Conservation (phyloP, 2,888 invertebrate genomes). For the Calameuta filiformis region DNA sequence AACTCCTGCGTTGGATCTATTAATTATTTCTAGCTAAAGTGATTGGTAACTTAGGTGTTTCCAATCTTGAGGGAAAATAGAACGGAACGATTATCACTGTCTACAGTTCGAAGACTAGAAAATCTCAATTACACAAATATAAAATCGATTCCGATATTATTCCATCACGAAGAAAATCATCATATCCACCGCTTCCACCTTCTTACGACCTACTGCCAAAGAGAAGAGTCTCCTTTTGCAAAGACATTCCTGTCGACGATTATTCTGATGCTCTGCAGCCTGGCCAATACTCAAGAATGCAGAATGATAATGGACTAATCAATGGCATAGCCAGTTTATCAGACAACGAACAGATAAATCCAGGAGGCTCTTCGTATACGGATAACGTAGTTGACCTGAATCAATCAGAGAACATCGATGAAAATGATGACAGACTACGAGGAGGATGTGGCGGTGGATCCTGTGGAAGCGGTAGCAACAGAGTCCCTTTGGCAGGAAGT, state of each 20-base stretch:
- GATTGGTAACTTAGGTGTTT: conserved; percentile 27
- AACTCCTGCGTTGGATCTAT: background rate
- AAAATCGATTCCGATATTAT: conserved; percentile 15
- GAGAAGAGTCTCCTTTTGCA: conserved; percentile 46
- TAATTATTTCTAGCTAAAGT: conserved; percentile 1
- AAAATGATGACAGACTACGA: conserved; percentile 41
- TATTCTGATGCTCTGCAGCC: conserved; percentile 3
- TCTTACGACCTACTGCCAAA: conserved; percentile 31
- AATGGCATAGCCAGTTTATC: background rate
- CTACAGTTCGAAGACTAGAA: background rate
- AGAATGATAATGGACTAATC: conserved; percentile 18
- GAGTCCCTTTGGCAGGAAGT: background rate
- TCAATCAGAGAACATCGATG: conserved; percentile 20
- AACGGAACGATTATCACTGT: background rate
- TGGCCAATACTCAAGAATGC: conserved; percentile 28
- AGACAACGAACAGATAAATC: background rate
- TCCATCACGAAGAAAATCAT: conserved; percentile 35
- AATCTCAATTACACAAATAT: background rate
- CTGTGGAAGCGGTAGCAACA: conserved; percentile 11
- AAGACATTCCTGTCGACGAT: conserved; percentile 27
- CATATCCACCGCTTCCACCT: conserved; percentile 41
- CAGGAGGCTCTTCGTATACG: background rate
- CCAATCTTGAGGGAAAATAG: conserved; percentile 12
- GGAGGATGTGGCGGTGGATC: conserved; percentile 46
- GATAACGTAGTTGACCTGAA: background rate